Evolutionary conservation across 2,888 invertebrate species (phyloP).

Genomic region (Phania funesta): DNA sequence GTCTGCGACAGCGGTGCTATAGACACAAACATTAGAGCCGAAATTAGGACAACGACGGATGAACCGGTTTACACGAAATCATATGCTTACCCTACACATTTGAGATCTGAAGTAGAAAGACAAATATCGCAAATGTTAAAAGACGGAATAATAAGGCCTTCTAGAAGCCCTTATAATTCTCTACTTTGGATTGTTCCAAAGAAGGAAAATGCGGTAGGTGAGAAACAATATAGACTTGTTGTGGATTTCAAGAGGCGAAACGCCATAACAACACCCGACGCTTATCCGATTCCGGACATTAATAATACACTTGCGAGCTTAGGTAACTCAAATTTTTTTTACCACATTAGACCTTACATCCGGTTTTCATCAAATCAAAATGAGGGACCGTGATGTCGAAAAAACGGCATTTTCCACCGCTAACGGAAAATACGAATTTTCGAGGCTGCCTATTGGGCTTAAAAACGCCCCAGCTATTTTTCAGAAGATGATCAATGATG

Average conservation of each 20-base stretch:
- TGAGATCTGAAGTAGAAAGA: conserved; percentile 73
- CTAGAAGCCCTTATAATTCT: conserved; percentile 70
- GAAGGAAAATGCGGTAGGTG: conserved; percentile 62
- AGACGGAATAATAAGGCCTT: conserved; percentile 72
- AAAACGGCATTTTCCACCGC: conserved; percentile 68
- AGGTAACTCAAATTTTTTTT: conserved; percentile 65
- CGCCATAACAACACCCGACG: conserved; percentile 64
- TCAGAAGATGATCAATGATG: conserved; percentile 67
- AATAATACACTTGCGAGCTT: conserved; percentile 64
- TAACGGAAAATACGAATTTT: conserved; percentile 58
- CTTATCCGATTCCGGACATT: conserved; percentile 67
- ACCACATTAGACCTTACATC: conserved; percentile 68
- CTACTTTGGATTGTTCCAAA: conserved; percentile 70
- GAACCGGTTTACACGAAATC: conserved; percentile 73
- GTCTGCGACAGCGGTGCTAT: conserved; percentile 5
- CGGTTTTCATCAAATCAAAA: conserved; percentile 69
- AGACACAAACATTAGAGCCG: conserved; percentile 70
- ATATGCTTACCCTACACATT: conserved; percentile 75
- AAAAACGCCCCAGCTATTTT: conserved; percentile 62
- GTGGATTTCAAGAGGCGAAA: conserved; percentile 68
- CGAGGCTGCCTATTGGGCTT: conserved; percentile 54
- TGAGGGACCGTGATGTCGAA: conserved; percentile 61
- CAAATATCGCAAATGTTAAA: conserved; percentile 73
- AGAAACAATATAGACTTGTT: conserved; percentile 67
- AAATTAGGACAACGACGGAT: conserved; percentile 72